Evolutionary conservation across 2,888 invertebrate species (phyloP).

Genomic region (Campoplex capitator): DNA sequence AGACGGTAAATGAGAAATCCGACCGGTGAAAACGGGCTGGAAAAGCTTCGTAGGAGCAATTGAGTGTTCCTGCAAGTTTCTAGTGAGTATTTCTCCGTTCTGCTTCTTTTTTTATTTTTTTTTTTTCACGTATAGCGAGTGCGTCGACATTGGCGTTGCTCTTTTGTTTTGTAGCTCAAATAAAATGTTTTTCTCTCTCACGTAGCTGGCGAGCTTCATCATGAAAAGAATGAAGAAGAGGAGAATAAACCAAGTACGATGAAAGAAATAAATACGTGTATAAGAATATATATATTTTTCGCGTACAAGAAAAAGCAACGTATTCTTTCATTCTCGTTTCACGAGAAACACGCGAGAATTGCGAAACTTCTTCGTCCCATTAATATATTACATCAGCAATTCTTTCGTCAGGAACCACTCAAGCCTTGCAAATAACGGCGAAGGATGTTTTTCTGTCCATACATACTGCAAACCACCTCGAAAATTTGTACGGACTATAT

Average conservation of each 20-base stretch:
- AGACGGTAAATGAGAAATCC: conserved; percentile 61
- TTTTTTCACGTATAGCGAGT: conserved; percentile 28
- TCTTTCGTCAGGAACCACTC: conserved; percentile 7
- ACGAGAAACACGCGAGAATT: conserved; percentile 30
- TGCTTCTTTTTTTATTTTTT: neutral
- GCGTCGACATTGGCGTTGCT: conserved; percentile 22
- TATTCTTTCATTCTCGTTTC: conserved; percentile 44
- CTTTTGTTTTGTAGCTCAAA: conserved; percentile 47
- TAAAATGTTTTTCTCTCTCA: conserved; percentile 51
- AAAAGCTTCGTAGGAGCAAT: conserved; percentile 10
- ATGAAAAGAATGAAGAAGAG: conserved; percentile 38
- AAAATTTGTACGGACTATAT: neutral
- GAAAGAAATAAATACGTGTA: conserved; percentile 11
- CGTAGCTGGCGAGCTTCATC: conserved; percentile 26
- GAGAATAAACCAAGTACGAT: conserved; percentile 25
- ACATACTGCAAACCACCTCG: neutral
- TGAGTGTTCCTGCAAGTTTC: conserved; percentile 38
- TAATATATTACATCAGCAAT: conserved; percentile 36
- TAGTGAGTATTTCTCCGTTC: neutral
- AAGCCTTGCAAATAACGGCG: neutral
- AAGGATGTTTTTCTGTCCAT: neutral
- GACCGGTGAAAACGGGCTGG: conserved; percentile 42
- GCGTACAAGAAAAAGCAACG: conserved; percentile 3
- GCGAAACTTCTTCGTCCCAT: conserved; percentile 30
- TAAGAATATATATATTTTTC: neutral